Base-by-base conservation (phyloP, 1,140 invertebrate species). In the Listronotus bonariensis region DNA sequence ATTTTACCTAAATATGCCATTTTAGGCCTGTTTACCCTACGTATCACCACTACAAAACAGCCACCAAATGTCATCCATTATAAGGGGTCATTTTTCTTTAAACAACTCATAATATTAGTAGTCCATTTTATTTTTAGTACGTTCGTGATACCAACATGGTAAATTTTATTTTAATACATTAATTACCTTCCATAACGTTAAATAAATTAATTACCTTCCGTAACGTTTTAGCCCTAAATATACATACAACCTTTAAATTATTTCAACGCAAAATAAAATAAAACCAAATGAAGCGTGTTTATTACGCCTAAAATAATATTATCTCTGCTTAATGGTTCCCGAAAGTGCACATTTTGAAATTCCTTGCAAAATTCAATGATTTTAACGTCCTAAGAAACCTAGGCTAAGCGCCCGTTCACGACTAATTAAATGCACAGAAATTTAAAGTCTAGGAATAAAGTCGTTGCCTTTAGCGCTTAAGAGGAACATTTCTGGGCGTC, bases 401-500 rank as follows among this genome's bases (percentile, higher is more conserved):
- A 54, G 36, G 18, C 54, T 38, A 18, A 15, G 14, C 14, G 17
- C 40, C 18, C 20, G 17, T 18, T 41, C 17, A 26, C n/a, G 42
- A 45, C 42, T 57, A 57, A 57, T 57, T 57, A 57, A 57, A 57
- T 57, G 55, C 55, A 57, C 32, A 31, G 26, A 45, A 57, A 57
- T 46, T 57, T 17, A 26, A 57, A 57, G 55, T 57, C 17, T 15
- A 34, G 42, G 31, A 57, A 57, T 57, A 57, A 57, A 57, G 55
- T 57, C 55, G 41, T 31, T 57, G 55, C 41, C 55, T 57, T 57
- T 57, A 57, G 55, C 46, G 31, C 43, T 45, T 60, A 60, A 60
- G 48, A 49, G 57, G 43, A 60, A 51, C 57, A 60, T 60, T 60
- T 60, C 57, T 40, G 46, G 17, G 46, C 46, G 57, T 57, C 57